Conservation (phyloP, 2,888 invertebrate genomes). For the Pollenia labialis region DNA sequence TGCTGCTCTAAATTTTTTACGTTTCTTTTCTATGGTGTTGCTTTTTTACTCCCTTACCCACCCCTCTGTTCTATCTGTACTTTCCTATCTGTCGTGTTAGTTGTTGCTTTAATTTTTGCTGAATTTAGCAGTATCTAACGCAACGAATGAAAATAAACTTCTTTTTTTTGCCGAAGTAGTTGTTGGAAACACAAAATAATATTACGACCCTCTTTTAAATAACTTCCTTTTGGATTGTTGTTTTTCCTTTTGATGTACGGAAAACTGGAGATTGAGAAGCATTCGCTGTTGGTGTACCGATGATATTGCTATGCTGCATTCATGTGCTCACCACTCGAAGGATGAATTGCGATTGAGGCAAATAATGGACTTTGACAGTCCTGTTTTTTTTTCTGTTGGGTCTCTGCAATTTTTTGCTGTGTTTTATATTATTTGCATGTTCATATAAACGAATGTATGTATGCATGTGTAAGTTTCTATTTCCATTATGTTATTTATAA, state of each 20-base stretch:
- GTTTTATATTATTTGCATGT: slow-evolving; percentile 36
- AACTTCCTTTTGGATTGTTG: slow-evolving; percentile 43
- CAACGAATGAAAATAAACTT: slow-evolving; percentile 30
- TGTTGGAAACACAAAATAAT: slow-evolving; percentile 44
- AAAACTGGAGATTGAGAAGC: slow-evolving; percentile 38
- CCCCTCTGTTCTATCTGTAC: slow-evolving; percentile 13
- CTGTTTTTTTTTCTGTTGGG: slow-evolving; percentile 57
- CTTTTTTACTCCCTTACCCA: slow-evolving; percentile 12
- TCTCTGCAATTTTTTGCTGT: not conserved
- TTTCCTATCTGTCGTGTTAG: slow-evolving; percentile 27
- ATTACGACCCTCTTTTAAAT: slow-evolving; percentile 45
- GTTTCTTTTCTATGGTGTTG: slow-evolving; percentile 36
- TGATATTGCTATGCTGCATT: slow-evolving; percentile 48
- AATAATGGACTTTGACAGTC: slow-evolving; percentile 82
- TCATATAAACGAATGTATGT: not conserved
- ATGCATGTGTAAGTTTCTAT: not conserved
- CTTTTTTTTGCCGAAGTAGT: slow-evolving; percentile 22
- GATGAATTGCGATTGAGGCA: slow-evolving; percentile 82
- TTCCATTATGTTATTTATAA: slow-evolving; percentile 24
- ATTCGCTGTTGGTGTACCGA: slow-evolving; percentile 38
- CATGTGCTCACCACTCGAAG: slow-evolving; percentile 77
- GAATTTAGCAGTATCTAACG: slow-evolving; percentile 45
- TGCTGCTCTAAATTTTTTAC: slow-evolving; percentile 22
- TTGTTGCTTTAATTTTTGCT: slow-evolving; percentile 35
- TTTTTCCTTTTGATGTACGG: slow-evolving; percentile 18